Percentiles rank a stretch among this genome's conserved stretches.
These are phyloP conservation scores for Amaurobius ferox DNA, from an alignment of 2,888 invertebrate genomes.

Conservation along the genomic window DNA sequence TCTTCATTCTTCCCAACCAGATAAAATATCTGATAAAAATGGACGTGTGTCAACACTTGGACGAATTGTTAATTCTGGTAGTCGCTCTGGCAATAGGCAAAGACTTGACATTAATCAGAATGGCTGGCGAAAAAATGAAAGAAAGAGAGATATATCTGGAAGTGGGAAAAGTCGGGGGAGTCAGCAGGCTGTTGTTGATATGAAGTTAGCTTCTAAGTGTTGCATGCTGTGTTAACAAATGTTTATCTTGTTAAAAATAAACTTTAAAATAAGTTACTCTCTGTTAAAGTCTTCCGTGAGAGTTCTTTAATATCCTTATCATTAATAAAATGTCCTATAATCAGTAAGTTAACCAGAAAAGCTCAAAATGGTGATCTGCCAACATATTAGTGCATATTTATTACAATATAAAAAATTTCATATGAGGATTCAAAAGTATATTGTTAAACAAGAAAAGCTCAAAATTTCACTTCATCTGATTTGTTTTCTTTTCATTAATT, in stretches of 20 bases:
- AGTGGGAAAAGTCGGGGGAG: constrained; percentile 26
- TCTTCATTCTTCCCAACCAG: constrained; percentile 43
- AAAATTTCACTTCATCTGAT: neutral
- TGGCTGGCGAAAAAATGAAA: constrained; percentile 73
- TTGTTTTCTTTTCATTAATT: no score
- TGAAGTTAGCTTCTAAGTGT: constrained; percentile 73
- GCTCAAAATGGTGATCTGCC: neutral
- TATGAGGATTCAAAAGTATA: neutral
- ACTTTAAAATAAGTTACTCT: neutral
- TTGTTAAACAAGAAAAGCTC: neutral
- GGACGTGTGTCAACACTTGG: constrained; percentile 35
- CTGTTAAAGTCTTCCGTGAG: constrained; percentile 1
- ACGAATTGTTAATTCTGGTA: constrained; percentile 52
- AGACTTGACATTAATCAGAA: constrained; percentile 74
- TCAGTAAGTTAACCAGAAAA: neutral
- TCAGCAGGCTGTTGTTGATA: constrained; percentile 70
- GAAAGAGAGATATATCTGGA: constrained; percentile 44
- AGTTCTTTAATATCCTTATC: neutral
- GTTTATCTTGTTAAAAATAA: constrained; percentile 64
- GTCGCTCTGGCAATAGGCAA: constrained; percentile 54
- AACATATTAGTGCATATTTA: neutral
- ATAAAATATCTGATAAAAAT: constrained; percentile 59
- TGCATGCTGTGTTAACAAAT: constrained; percentile 72
- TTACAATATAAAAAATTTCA: neutral
- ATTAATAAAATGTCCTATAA: neutral